Evolutionary conservation across 2,797 vertebrate species (phyloP), one percentile per base, ranked within the genome.

Genomic region (Muscicapa striata): DNA sequence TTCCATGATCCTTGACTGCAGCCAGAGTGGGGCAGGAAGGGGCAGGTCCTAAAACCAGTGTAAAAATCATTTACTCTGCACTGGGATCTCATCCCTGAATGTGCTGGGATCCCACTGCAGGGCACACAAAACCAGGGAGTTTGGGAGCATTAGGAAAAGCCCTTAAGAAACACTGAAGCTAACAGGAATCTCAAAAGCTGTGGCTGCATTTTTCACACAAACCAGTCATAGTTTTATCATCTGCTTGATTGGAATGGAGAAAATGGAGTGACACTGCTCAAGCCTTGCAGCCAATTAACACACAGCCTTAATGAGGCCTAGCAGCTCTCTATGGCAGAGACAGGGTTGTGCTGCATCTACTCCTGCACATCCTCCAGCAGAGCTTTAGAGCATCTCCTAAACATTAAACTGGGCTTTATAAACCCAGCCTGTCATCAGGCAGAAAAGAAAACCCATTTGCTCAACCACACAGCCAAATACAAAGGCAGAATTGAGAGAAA

Each of bases 401-500:
- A n/a, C 48, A 21, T 51, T 26, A 63, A 70, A 24, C 13, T 4
- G 24, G 58, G 73, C 54, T 89, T 85, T 57, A 12, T 3, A 55
- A 94, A 86, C 11, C 26, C 70, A 72, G 40, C 24, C 34, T 34
- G 18, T 2, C 6, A 29, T 4, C 63, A 84, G 72, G 15, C 55
- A 84, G 30, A 32, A 89, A 78, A 16, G 15, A 49, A 51, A 26
- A 72, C 12, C 26, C 38, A 16, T 16, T 29, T 51, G 62, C 62
- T 45, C 69, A 75, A 38, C 14, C 22, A 16, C 8, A 34, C 0
- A 1, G 43, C 36, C 55, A 45, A 74, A 57, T 0, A 1, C 21
- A 30, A 48, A 26, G 11, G n/a, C 22, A 45, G 41, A n/a, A 6
- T 0, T 0, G 0, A 77, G 34, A 19, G 19, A 18, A 73, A 4